Base-by-base conservation (phyloP, 2,888 invertebrate genomes). In the Troides helena region DNA sequence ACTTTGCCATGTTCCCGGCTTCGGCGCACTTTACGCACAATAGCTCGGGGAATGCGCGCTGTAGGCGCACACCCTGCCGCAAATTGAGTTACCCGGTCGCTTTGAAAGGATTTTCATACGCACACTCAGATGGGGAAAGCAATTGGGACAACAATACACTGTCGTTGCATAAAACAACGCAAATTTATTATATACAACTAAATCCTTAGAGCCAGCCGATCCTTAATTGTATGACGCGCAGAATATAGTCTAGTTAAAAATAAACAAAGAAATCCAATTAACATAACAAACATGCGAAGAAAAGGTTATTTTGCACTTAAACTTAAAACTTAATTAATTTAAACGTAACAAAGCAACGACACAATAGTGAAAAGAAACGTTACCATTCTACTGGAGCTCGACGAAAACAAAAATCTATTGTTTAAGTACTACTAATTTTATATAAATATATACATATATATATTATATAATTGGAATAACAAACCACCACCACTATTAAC, bases 281-380 rank as follows among this genome's bases (percentile, higher is more conserved):
- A 65, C 59, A 25, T 43, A 66, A 50, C 46, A 61, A 60, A 67
- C 53, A 8, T 21, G 60, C 8, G 14, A 60, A 67, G 61, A 21
- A 39, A 61, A 61, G 21, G 39, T 18, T 53, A 53, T 60, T 62
- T 62, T 62, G 23, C 14, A 23, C 62, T 67, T 5, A 39, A 62
- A 56, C 62, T 67, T 67, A 67, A 39, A 62, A 56, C 62, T 67
- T 67, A 67, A 62, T 67, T 67, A 67, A 67, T 18, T 67, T 67
- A 39, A 39, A 10, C 36, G 67, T 62, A 67, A 67, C 67, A 67
- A 67, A 56, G 39, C 57, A 56, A 57, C 50, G 62, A 39, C 39
- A 39, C 39, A 39, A 39, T 39, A 39, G 39, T 8, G 39, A 39
- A 10, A 10, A 10, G 39, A 39, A 39, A 39, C 39, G 39, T 39